Evolutionary conservation across 1,140 invertebrate genomes (phyloP), one percentile per base, ranked within the genome.

Genomic region (Phortica variegata): DNA sequence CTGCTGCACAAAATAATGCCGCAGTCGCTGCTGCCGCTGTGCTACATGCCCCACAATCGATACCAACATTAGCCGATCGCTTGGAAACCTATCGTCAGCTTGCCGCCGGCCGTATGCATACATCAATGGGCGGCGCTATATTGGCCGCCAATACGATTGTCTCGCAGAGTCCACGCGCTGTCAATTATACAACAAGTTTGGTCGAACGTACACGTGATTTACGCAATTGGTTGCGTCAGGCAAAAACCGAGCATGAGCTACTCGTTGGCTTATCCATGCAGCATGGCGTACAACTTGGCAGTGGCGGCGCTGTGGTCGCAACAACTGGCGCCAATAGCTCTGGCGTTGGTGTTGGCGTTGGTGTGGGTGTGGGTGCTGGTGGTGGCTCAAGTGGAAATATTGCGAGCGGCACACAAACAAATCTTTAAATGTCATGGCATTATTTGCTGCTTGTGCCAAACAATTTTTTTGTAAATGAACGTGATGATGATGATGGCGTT

Each of bases 171-270:
- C 71, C 75, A 2, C 41, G 69, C 1, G 77, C 79, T 3, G 66
- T 71, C 0, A 78, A 78, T 48, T 75, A 75, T 17, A 61, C 78
- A 13, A 79, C 82, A 2, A 85, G 82, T 31, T 60, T 87, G 17
- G 83, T 84, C 32, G 85, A 87, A 57, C 77, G 84, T 29, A 85
- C 84, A 0, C 75, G 82, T 39, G 85, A 85, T 52, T 70, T 86
- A 19, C 79, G 84, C 42, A 84, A 86, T 57, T 86, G 85, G 85
- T 57, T 87, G 32, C 52, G 65, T 2, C 72, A 73, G 48, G 72
- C 73, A 0, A 75, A 75, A 43, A 75, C 59, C 13, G 73, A 75
- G 40, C 72, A 75, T 13, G 73, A 75, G 7, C 19, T 75, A 9
- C 45, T 75, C 4, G 54, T 53, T 1, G 55, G 56, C 9, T 56